Evolutionary conservation across 2,113 vertebrate genomes (phyloP), one percentile per base, ranked within the genome.

Genomic region (Anguilla rostrata): DNA sequence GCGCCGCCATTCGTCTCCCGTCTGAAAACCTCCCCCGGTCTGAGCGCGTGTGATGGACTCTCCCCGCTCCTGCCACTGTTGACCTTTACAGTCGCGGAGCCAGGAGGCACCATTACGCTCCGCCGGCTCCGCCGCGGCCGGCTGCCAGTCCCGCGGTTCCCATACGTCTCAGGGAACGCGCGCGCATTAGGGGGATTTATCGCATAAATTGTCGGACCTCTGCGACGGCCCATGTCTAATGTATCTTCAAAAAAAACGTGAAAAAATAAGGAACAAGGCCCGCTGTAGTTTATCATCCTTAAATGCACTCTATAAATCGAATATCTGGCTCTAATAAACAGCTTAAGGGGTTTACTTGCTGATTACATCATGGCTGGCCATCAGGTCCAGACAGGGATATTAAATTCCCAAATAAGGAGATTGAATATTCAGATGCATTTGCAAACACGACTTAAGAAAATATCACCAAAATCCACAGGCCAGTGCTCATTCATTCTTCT

Each of bases 1-100:
- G 78, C 18, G 34, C 11, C 49, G 75, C 80, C 86, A 84, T 87
- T 84, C 79, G 79, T 87, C 82, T 87, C 78, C 2, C 34, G 34
- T 75, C n/a, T 39, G 63, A 63, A 53, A 85, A 34, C 46, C 34
- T 85, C 81, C 53, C 43, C 56, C 46, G 86, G n/a, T 46, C 75
- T 78, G 26, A 83, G 63, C 84, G 83, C 63, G 66, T 40, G 56
- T 34, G 29, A 84, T 84, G 57, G 46, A 46, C 39, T 8, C n/a
- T 5, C 15, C 15, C 40, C 29, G 39, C 4, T 78, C 78, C 20
- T 16, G 12, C 43, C 11, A 8, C 12, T 14, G 80, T 75, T 78
- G 71, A 78, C 81, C 81, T 43, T 71, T 84, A 49, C 29, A 9
- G 34, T 22, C 22, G 11, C 46, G 26, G 29, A 84, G 53, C 18